These are phyloP conservation scores for Chiloscyllium punctatum DNA, from an alignment of 2,797 vertebrate genomes.

Conservation along the genomic window DNA sequence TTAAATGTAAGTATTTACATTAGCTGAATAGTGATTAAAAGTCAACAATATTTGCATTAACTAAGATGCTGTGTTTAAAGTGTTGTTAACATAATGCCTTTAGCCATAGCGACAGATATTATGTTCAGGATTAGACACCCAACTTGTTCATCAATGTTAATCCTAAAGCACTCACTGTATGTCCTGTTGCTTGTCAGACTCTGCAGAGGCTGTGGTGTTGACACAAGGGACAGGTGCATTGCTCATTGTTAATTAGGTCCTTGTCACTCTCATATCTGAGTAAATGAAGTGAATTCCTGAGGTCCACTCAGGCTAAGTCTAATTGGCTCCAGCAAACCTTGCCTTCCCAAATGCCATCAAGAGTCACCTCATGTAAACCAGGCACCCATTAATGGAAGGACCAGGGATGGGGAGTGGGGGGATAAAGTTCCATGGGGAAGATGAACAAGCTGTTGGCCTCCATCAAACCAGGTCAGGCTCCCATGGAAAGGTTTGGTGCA, in stretches of 20 bases:
- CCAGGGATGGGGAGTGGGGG: not conserved
- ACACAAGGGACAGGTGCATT: not conserved
- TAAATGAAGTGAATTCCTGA: not conserved
- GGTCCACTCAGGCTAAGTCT: not conserved
- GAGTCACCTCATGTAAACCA: not conserved
- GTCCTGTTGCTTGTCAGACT: not conserved
- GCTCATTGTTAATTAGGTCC: not conserved
- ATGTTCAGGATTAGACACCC: not conserved
- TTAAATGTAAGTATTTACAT: not conserved
- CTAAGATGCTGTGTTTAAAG: not conserved
- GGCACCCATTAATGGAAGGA: not conserved
- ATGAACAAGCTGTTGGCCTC: not conserved
- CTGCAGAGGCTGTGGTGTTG: not conserved
- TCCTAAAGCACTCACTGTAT: not conserved
- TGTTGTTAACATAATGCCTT: not conserved
- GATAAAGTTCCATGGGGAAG: not conserved
- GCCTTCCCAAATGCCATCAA: not conserved
- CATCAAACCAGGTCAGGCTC: not conserved
- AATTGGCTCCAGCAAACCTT: not conserved
- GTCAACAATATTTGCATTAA: not conserved
- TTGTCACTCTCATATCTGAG: not conserved
- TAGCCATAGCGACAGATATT: not conserved
- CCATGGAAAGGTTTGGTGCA: not conserved
- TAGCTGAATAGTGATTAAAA: not conserved
- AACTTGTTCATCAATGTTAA: not conserved